Evolutionary conservation across 1,140 invertebrate species (phyloP).

Genomic region (Zaprionus ghesquierei): DNA sequence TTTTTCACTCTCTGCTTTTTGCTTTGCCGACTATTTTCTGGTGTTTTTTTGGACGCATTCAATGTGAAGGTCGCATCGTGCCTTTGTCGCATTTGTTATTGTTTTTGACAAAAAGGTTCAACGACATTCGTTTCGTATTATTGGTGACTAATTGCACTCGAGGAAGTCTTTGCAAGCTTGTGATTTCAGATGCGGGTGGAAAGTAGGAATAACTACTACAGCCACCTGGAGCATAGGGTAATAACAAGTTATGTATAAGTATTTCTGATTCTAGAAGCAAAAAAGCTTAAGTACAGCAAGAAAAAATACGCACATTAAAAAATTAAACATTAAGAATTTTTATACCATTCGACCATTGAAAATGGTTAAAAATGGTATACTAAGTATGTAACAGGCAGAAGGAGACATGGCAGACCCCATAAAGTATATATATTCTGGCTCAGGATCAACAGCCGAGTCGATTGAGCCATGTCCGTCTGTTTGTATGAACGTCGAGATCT

Average conservation of each 20-base stretch:
- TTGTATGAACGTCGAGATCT: too few species aligned
- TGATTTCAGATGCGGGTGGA: slow-evolving; percentile 46
- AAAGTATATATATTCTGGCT: too few species aligned
- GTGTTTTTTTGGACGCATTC: slow-evolving; percentile 47
- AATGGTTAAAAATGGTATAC: too few species aligned
- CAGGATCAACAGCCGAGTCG: too few species aligned
- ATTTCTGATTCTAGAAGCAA: neutral
- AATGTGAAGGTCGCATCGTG: slow-evolving; percentile 67
- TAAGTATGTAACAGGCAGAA: too few species aligned
- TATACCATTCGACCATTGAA: too few species aligned
- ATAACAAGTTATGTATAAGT: neutral
- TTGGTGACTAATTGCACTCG: slow-evolving; percentile 60
- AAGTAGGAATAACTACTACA: slow-evolving; percentile 14
- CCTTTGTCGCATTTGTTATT: slow-evolving; percentile 24
- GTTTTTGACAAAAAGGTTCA: slow-evolving; percentile 55
- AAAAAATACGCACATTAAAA: too few species aligned
- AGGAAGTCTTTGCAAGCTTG: slow-evolving; percentile 57
- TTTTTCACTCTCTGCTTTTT: neutral
- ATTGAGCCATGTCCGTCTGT: too few species aligned
- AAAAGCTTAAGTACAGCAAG: neutral
- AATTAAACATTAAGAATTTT: too few species aligned
- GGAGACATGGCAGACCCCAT: too few species aligned
- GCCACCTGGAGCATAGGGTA: neutral
- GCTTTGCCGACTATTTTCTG: neutral
- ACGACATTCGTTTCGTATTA: slow-evolving; percentile 30